phyloP scores from a whole-genome alignment of 2,888 invertebrate genomes.

The Mythimna ferrago region DNA sequence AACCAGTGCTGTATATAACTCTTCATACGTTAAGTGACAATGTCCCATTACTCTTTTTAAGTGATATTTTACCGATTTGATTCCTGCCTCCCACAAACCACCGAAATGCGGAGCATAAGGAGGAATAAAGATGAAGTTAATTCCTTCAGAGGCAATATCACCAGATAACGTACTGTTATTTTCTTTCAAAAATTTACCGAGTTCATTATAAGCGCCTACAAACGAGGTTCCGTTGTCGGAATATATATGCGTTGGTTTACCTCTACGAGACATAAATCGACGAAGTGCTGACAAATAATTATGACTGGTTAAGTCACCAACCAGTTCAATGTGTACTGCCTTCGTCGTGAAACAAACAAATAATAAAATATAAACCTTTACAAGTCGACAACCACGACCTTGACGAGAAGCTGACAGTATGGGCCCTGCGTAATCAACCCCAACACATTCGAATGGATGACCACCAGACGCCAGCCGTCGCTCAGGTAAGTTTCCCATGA shows the following conservation, averaged over 20 bases:
- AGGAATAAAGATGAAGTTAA: constrained; percentile 16
- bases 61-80: no score
- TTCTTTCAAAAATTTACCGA: not conserved
- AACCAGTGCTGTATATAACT: not conserved
- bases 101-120: constrained; percentile 10
- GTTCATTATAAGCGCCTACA: no score
- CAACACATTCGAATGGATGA: constrained; percentile 24
- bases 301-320: constrained; percentile 58
- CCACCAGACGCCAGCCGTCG: constrained; percentile 35
- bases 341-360: no score
- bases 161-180: constrained; percentile 8
- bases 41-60: constrained; percentile 11
- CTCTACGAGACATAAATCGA: no score
- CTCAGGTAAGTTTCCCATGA: constrained; percentile 53
- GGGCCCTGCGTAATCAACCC: constrained; percentile 1
- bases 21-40: constrained; percentile 4
- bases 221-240: no score
- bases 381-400: not conserved
- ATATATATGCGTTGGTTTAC: no score
- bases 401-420: not conserved
- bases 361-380: no score
- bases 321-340: constrained; percentile 55
- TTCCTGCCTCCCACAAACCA: not conserved
- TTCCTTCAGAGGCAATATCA: constrained; percentile 8
- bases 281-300: constrained; percentile 20